Evolutionary conservation across 2,888 invertebrate genomes (phyloP).

Genomic region (Octodonta nipae): DNA sequence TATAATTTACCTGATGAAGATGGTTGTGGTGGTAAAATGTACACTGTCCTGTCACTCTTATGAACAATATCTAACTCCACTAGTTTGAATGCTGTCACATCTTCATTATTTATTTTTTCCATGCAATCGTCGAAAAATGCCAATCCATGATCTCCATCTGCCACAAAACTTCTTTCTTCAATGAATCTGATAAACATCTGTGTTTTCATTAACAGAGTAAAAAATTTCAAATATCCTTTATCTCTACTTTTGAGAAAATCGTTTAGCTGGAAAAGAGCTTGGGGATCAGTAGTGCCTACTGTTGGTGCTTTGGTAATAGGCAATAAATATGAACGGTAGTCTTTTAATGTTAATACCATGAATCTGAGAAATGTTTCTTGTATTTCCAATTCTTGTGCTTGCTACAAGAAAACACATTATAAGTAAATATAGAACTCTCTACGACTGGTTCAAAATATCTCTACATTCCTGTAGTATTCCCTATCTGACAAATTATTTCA

Average conservation of each 20-base stretch:
- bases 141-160: slow-evolving; percentile 91
- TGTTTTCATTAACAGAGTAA: slow-evolving; percentile 75
- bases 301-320: slow-evolving; percentile 91
- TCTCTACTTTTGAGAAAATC: slow-evolving; percentile 80
- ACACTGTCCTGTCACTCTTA: slow-evolving; percentile 81
- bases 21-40: slow-evolving; percentile 86
- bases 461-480: no score
- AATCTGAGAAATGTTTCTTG: slow-evolving; percentile 95
- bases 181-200: slow-evolving; percentile 96
- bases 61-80: slow-evolving; percentile 71
- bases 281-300: slow-evolving; percentile 86
- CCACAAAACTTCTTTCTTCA: slow-evolving; percentile 95
- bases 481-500: no score
- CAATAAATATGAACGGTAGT: slow-evolving; percentile 73
- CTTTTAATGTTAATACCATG: slow-evolving; percentile 83
- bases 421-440: no score
- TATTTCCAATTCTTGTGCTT: slow-evolving; percentile 80
- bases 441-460: no score
- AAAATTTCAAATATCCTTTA: slow-evolving; percentile 81
- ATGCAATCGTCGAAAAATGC: slow-evolving; percentile 96
- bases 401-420: no score
- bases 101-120: slow-evolving; percentile 54
- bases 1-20: slow-evolving; percentile 28
- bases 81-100: slow-evolving; percentile 48
- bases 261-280: slow-evolving; percentile 85